phyloP scores from a whole-genome alignment of 2,113 vertebrate genomes.

The Brachionichthys hirsutus region DNA sequence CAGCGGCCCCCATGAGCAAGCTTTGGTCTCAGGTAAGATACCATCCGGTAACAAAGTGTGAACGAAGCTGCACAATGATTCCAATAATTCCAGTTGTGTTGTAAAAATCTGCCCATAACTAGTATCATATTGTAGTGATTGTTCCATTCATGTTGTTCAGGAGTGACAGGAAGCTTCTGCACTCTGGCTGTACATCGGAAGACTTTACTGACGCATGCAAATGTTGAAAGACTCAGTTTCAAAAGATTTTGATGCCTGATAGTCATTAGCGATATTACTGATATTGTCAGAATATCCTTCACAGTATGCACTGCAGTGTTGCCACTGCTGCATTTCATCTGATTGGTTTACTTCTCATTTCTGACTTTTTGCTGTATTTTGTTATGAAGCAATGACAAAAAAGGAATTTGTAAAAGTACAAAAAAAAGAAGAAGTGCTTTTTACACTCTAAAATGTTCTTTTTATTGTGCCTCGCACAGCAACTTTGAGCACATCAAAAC shows the following conservation, averaged over 20 bases:
- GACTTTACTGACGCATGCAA: too few relatives aligned
- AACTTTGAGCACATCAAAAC: constrained; percentile 13
- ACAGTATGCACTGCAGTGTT: too few relatives aligned
- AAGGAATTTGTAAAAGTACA: constrained; percentile 43
- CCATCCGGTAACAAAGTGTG: constrained; percentile 5
- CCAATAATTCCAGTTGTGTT: not conserved
- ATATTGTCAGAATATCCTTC: too few relatives aligned
- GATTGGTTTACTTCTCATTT: too few relatives aligned
- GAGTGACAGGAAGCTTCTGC: not conserved
- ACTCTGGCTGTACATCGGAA: not conserved
- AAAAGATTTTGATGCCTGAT: too few relatives aligned
- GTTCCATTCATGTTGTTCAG: not conserved
- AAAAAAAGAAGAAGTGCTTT: constrained; percentile 22
- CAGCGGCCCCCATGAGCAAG: constrained; percentile 85
- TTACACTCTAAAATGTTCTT: constrained; percentile 18
- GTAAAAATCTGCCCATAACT: too few relatives aligned
- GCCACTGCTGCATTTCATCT: too few relatives aligned
- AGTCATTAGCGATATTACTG: too few relatives aligned
- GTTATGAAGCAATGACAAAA: constrained; percentile 36
- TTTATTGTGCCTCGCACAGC: constrained; percentile 37
- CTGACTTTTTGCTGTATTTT: not conserved
- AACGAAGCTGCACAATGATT: not conserved
- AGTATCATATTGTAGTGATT: not conserved
- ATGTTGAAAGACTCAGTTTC: too few relatives aligned
- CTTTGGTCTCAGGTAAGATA: constrained; percentile 84